Percentiles rank a stretch among this genome's conserved stretches.
Evolutionary conservation across 2,797 vertebrate genomes (phyloP).

Genomic region (Meriones psammophilus): DNA sequence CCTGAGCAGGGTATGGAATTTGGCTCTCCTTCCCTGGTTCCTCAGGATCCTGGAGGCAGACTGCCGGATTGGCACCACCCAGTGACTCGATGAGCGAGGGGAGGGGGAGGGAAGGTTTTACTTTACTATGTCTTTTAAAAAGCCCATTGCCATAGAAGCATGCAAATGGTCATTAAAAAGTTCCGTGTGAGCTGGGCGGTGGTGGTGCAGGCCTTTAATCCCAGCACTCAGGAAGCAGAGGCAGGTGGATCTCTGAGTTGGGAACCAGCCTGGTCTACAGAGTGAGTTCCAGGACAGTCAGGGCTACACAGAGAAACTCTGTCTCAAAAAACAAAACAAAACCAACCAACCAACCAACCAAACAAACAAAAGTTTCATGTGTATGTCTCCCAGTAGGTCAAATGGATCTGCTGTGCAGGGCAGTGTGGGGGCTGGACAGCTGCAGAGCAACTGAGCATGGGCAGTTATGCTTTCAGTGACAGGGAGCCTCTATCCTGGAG

Average conservation of each 20-base stretch:
- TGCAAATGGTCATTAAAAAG: too few relatives aligned
- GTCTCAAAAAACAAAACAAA: too few relatives aligned
- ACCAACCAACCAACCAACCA: too few relatives aligned
- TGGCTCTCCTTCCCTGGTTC: neutral
- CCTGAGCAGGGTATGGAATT: neutral
- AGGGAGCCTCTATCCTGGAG: neutral
- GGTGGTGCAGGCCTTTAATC: too few relatives aligned
- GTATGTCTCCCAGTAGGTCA: neutral
- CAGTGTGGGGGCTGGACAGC: neutral
- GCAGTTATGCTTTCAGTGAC: neutral
- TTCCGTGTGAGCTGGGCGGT: too few relatives aligned
- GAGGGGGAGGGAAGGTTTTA: neutral
- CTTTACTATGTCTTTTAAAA: neutral
- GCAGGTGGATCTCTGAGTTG: too few relatives aligned
- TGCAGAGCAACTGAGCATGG: neutral
- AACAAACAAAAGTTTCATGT: rapidly evolving
- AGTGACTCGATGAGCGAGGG: neutral
- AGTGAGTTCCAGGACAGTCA: too few relatives aligned
- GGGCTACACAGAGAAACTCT: too few relatives aligned
- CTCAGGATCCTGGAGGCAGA: neutral
- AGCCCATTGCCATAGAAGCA: too few relatives aligned
- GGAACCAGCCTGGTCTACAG: too few relatives aligned
- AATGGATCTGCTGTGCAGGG: neutral
- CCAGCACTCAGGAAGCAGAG: too few relatives aligned
- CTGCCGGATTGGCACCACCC: neutral